Percentiles rank a stretch among this genome's conserved stretches.
Evolutionary conservation across 1,140 invertebrate genomes (phyloP).

Genomic region (Drosophila mauritiana): DNA sequence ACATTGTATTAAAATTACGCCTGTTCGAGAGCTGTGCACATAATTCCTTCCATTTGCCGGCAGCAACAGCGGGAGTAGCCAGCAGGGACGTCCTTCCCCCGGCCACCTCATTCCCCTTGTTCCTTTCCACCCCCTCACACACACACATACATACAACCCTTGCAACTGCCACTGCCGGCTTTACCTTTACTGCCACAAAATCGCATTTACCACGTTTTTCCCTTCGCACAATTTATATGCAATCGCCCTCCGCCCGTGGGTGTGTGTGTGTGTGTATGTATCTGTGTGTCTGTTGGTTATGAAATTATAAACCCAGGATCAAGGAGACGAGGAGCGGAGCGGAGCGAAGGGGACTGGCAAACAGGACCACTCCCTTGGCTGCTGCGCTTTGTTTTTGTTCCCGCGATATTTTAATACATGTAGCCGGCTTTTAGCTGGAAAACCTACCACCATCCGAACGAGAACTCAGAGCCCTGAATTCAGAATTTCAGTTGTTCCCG

Average conservation of each 20-base stretch:
- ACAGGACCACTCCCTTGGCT: slow-evolving; percentile 57
- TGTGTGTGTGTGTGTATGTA: slow-evolving; percentile 20
- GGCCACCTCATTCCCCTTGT: slow-evolving; percentile 1
- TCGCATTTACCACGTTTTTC: slow-evolving; percentile 60
- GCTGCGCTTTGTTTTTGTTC: slow-evolving; percentile 59
- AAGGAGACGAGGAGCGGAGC: background rate
- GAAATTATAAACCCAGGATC: slow-evolving; percentile 69
- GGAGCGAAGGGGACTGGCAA: background rate
- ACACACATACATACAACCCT: slow-evolving; percentile 50
- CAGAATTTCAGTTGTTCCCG: slow-evolving; percentile 27
- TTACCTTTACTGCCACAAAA: slow-evolving; percentile 57
- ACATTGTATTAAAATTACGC: slow-evolving; percentile 51
- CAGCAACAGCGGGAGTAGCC: slow-evolving; percentile 9
- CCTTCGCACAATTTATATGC: slow-evolving; percentile 61
- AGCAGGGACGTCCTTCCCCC: slow-evolving; percentile 29
- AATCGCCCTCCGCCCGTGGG: slow-evolving; percentile 23
- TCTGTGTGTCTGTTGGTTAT: slow-evolving; percentile 54
- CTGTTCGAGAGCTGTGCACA: slow-evolving; percentile 38
- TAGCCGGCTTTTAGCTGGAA: slow-evolving; percentile 61
- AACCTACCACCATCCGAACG: slow-evolving; percentile 54
- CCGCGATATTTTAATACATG: slow-evolving; percentile 63
- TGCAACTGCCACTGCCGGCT: slow-evolving; percentile 57
- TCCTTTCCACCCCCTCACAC: slow-evolving; percentile 25
- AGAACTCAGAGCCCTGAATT: slow-evolving; percentile 1
- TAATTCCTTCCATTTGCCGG: slow-evolving; percentile 33